phyloP scores from a whole-genome alignment of 2,797 vertebrate species.

The Rhinogobio ventralis region DNA sequence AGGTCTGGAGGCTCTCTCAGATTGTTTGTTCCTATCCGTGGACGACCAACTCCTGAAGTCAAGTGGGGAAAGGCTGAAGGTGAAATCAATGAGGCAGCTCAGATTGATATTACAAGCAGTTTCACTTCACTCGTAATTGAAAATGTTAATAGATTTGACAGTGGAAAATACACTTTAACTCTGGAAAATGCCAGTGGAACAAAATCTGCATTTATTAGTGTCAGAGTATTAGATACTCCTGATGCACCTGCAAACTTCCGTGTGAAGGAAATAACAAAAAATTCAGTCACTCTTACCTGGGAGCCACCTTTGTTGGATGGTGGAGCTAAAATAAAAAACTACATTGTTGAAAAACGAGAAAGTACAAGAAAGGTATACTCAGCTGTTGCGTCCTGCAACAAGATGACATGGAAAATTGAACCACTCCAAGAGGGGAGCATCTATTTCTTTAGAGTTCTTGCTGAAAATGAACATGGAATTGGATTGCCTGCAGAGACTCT shows the following conservation, averaged over 20 bases:
- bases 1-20: constrained; percentile 92
- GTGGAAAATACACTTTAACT: constrained; percentile 93
- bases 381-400: constrained; percentile 91
- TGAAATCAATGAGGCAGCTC: constrained; percentile 91
- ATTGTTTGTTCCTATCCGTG: constrained; percentile 94
- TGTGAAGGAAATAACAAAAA: constrained; percentile 94
- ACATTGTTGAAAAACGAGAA: constrained; percentile 97
- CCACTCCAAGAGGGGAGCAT: constrained; percentile 93
- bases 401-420: constrained; percentile 93
- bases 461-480: constrained; percentile 96
- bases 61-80: constrained; percentile 96
- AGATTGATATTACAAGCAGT: constrained; percentile 91
- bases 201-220: constrained; percentile 95
- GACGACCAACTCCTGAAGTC: constrained; percentile 94
- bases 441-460: constrained; percentile 94
- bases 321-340: constrained; percentile 96
- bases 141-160: constrained; percentile 95
- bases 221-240: constrained; percentile 95
- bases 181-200: constrained; percentile 95
- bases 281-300: constrained; percentile 94
- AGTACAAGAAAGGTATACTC: constrained; percentile 96
- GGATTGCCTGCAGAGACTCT: constrained; percentile 89
- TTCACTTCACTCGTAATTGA: constrained; percentile 96
- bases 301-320: constrained; percentile 95
- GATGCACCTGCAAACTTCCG: constrained; percentile 91